Percentiles rank a stretch among this genome's conserved stretches.
Evolutionary conservation across 2,888 invertebrate species (phyloP).

Genomic region (Acanthosepion esculentum): DNA sequence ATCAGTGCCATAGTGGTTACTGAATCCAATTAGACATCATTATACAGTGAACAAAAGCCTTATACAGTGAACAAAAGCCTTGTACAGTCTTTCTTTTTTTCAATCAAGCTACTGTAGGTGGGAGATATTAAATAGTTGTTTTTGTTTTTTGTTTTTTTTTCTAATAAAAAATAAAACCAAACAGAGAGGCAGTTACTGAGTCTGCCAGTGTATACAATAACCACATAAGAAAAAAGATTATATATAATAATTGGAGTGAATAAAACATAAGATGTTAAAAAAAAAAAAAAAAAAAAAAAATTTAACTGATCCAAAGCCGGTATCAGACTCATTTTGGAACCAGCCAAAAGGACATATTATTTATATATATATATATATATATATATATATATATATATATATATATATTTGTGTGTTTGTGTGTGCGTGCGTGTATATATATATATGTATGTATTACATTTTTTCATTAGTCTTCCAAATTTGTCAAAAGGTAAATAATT

Average conservation of each 20-base stretch:
- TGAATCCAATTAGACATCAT: not conserved
- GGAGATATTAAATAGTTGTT: not conserved
- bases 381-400: too few relatives aligned
- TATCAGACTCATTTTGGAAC: slow-evolving; percentile 23
- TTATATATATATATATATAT: not conserved
- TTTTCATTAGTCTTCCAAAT: not conserved
- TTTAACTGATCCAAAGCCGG: slow-evolving; percentile 34
- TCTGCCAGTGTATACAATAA: not conserved
- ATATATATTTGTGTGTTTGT: too few relatives aligned
- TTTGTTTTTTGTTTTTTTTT: not conserved
- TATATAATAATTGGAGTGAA: not conserved
- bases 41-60: not conserved
- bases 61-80: not conserved
- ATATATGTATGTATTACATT: not conserved
- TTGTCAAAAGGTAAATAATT: not conserved
- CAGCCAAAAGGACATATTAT: not conserved
- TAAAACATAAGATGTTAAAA: not conserved
- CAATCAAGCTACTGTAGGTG: not conserved
- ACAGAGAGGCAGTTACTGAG: not conserved
- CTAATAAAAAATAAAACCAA: not conserved
- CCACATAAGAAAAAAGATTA: not conserved
- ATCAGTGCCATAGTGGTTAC: not conserved
- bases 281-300: not conserved
- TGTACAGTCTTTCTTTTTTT: not conserved
- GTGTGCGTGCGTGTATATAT: too few relatives aligned